Evolutionary conservation across 2,113 vertebrate genomes (phyloP).

Genomic region (Albula goreensis): DNA sequence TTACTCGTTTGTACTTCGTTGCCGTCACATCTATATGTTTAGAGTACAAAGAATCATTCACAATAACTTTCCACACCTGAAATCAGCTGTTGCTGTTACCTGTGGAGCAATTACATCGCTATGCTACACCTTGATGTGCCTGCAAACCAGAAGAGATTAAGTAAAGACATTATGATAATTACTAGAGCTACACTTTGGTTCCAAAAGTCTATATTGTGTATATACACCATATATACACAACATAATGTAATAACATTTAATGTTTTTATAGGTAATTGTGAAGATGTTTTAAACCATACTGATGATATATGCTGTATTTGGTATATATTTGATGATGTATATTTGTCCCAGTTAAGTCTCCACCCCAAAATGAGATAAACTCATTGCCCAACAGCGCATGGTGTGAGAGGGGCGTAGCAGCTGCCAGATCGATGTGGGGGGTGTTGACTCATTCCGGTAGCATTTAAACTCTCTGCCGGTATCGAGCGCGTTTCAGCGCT

Average conservation of each 20-base stretch:
- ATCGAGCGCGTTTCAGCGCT: neutral
- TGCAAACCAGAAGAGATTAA: neutral
- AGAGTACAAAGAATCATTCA: too few species aligned
- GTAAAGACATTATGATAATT: neutral
- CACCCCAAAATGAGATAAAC: neutral
- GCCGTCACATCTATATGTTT: too few species aligned
- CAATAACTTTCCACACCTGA: too few species aligned
- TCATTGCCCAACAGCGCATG: conserved; percentile 9
- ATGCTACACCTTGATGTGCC: neutral
- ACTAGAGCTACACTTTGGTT: neutral
- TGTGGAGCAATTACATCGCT: neutral
- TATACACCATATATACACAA: neutral
- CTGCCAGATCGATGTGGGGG: conserved; percentile 55
- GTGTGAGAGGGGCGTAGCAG: conserved; percentile 37
- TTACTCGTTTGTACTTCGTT: neutral
- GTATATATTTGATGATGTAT: too few species aligned
- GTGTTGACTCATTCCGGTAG: conserved; percentile 50
- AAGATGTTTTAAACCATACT: too few species aligned
- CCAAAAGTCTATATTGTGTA: neutral
- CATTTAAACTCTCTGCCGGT: neutral
- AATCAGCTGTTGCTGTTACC: neutral
- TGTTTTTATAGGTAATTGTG: too few species aligned
- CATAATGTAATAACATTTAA: too few species aligned
- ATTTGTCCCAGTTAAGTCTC: neutral
- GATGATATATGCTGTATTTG: neutral